A percentile compares a stretch with the other conserved stretches of the same genome.
These are phyloP conservation scores for Apodemia hepburni DNA, from an alignment of 2,888 invertebrate genomes.

Conservation along the genomic window DNA sequence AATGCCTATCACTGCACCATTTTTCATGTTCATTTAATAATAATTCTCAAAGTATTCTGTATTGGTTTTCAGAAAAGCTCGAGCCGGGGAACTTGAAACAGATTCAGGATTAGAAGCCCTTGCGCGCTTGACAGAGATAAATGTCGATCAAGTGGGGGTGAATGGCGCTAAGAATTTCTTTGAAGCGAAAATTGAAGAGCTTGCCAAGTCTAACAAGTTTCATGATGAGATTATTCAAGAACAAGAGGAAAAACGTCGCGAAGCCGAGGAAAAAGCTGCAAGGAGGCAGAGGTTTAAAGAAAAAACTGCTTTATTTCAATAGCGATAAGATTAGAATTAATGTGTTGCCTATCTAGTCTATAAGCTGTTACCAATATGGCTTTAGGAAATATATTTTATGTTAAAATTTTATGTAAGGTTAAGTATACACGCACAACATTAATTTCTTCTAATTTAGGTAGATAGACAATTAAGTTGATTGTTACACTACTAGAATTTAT, in stretches of 20 bases:
- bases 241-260: slow-evolving; percentile 91
- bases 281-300: slow-evolving; percentile 92
- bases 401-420: slow-evolving; percentile 1
- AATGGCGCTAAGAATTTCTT: slow-evolving; percentile 97
- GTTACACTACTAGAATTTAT: not conserved
- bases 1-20: too few relatives aligned
- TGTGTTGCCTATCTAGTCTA: slow-evolving; percentile 60
- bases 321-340: slow-evolving; percentile 40
- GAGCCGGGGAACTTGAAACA: slow-evolving; percentile 92
- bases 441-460: slow-evolving; percentile 34
- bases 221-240: slow-evolving; percentile 95
- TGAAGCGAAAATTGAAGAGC: slow-evolving; percentile 96
- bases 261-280: slow-evolving; percentile 91
- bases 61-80: slow-evolving; percentile 85
- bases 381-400: slow-evolving; percentile 34
- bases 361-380: slow-evolving; percentile 72
- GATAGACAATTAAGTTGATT: not conserved
- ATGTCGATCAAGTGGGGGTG: slow-evolving; percentile 96
- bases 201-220: slow-evolving; percentile 91
- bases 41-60: not conserved
- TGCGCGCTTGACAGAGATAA: slow-evolving; percentile 93
- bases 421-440: not conserved
- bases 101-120: slow-evolving; percentile 93
- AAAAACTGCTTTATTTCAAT: slow-evolving; percentile 90
- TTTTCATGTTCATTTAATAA: not conserved